Evolutionary conservation across 2,888 invertebrate species (phyloP).

Genomic region (Hypsopygia costalis): DNA sequence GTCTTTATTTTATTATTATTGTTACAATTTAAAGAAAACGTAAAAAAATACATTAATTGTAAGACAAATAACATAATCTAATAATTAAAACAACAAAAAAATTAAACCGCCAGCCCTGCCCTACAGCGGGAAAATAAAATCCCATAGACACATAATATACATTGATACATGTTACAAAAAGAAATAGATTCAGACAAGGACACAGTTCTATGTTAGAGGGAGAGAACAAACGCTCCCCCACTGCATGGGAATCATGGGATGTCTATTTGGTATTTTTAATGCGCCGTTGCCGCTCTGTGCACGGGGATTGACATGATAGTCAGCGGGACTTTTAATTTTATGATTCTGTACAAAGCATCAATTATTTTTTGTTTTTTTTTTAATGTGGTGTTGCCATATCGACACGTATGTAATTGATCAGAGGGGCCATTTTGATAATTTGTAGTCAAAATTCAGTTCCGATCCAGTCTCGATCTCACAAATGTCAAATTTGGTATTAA

Average conservation of each 20-base stretch:
- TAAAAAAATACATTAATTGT: too few relatives aligned
- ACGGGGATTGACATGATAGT: neutral
- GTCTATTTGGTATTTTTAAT: slow-evolving; percentile 23
- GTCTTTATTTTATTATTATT: too few relatives aligned
- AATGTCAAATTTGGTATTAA: too few relatives aligned
- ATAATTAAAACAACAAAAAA: neutral
- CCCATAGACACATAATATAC: slow-evolving; percentile 5
- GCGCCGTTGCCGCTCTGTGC: slow-evolving; percentile 21
- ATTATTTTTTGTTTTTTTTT: too few relatives aligned
- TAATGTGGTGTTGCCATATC: too few relatives aligned
- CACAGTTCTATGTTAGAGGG: slow-evolving; percentile 19
- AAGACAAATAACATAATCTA: neutral
- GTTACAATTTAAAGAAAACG: too few relatives aligned
- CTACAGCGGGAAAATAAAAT: neutral
- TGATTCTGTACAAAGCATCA: neutral
- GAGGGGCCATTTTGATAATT: too few relatives aligned
- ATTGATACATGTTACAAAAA: slow-evolving; percentile 22
- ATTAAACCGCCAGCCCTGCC: neutral
- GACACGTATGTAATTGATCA: too few relatives aligned
- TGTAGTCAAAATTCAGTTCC: too few relatives aligned
- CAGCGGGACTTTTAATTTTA: neutral
- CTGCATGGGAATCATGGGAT: slow-evolving; percentile 24
- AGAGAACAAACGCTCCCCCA: slow-evolving; percentile 28
- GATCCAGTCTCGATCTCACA: too few relatives aligned
- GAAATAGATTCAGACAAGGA: slow-evolving; percentile 31